Evolutionary conservation across 37 sponge, comb jelly and placozoan species (phyloP).

Genomic region (Chondrosia reniformis): DNA sequence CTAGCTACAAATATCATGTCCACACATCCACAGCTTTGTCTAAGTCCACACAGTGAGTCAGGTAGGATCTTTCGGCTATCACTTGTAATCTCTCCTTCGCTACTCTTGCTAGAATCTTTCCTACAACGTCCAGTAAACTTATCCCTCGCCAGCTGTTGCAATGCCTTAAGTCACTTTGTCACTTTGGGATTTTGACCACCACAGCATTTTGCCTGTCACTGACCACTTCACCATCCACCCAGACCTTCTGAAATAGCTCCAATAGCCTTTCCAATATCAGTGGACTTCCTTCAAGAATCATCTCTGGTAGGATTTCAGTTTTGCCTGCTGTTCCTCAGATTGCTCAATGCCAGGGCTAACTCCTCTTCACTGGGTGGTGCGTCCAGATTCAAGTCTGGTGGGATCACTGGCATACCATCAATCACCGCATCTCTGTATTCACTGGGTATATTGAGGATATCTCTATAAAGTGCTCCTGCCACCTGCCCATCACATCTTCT

Average conservation of each 20-base stretch:
- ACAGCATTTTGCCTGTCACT: conserved; percentile 21
- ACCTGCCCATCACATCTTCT: neutral
- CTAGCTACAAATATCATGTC: conserved; percentile 26
- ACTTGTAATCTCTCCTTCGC: neutral
- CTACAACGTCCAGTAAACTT: conserved; percentile 10
- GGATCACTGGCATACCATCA: neutral
- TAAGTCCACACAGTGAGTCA: conserved; percentile 22
- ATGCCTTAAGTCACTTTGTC: neutral
- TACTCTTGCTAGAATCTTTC: neutral
- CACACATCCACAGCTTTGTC: neutral
- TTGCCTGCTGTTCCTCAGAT: conserved; percentile 39
- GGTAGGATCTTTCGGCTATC: conserved; percentile 10
- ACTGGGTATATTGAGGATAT: conserved; percentile 10
- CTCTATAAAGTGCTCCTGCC: conserved; percentile 16
- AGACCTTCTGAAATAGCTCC: conserved; percentile 6
- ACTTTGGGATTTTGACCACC: conserved; percentile 21
- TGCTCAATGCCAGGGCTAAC: neutral
- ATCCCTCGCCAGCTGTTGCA: conserved; percentile 27
- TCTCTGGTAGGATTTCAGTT: conserved; percentile 31
- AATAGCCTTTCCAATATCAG: neutral
- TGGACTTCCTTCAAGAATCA: neutral
- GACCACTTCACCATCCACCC: conserved; percentile 15
- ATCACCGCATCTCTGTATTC: conserved; percentile 4
- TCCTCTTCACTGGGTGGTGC: conserved; percentile 31
- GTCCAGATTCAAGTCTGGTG: conserved; percentile 16